phyloP scores from a whole-genome alignment of 1,140 invertebrate species.

The Nebria ingens region DNA sequence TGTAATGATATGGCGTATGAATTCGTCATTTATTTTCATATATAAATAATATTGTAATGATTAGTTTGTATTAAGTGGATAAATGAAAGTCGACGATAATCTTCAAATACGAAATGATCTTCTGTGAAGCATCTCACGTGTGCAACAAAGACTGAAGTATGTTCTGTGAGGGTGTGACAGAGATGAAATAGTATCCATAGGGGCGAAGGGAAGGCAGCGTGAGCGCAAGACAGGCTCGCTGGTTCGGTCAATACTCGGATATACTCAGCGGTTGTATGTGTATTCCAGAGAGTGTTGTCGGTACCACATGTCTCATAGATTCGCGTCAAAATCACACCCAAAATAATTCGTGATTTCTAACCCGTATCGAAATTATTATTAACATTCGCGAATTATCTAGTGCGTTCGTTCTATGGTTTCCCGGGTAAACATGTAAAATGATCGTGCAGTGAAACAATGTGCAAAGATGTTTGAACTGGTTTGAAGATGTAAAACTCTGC shows the following conservation, averaged over 20 bases:
- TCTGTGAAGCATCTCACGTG: not conserved
- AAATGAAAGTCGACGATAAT: no score
- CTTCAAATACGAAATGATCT: no score
- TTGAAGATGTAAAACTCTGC: not conserved
- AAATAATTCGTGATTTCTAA: no score
- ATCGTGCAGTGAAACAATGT: not conserved
- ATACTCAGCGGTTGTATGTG: not conserved
- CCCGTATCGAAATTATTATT: no score
- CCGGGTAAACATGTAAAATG: not conserved
- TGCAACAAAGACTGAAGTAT: not conserved
- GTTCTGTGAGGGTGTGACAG: not conserved
- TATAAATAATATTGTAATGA: no score
- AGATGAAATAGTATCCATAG: not conserved
- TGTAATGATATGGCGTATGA: no score
- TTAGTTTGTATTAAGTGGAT: no score
- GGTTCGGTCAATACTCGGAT: slow-evolving; percentile 6
- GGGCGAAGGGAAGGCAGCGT: not conserved
- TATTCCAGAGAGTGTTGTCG: not conserved
- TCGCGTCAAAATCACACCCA: not conserved
- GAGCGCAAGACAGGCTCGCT: not conserved
- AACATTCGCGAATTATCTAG: no score
- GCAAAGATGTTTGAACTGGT: not conserved
- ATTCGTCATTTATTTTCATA: no score
- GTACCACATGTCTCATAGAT: not conserved
- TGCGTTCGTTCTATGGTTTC: no score